Evolutionary conservation across 2,888 invertebrate genomes (phyloP).

Genomic region (Melipona bicolor): DNA sequence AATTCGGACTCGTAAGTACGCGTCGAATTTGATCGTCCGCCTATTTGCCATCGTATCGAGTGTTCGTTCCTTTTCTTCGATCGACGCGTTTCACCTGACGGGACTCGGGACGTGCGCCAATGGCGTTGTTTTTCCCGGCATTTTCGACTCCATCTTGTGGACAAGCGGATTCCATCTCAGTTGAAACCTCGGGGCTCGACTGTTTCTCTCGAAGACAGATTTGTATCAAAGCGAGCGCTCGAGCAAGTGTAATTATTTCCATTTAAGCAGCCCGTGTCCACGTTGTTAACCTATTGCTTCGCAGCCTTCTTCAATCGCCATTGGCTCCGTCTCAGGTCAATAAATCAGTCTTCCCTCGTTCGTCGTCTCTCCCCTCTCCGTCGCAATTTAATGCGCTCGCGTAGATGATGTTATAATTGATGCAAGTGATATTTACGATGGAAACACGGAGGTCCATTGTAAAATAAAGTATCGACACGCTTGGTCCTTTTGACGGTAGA

Average conservation of each 20-base stretch:
- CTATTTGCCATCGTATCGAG: neutral
- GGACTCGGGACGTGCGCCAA: neutral
- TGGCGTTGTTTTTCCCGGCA: neutral
- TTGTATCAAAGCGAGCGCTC: neutral
- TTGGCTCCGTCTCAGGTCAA: constrained; percentile 3
- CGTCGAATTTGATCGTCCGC: constrained; percentile 6
- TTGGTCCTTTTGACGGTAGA: no score
- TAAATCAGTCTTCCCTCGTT: constrained; percentile 19
- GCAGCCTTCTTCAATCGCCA: constrained; percentile 11
- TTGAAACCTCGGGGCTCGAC: neutral
- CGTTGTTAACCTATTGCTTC: constrained; percentile 26
- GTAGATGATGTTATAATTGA: neutral
- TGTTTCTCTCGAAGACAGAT: neutral
- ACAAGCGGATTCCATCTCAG: no score
- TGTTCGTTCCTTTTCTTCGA: constrained; percentile 1
- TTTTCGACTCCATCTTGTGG: neutral
- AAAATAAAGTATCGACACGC: no score
- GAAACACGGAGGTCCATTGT: neutral
- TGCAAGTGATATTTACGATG: neutral
- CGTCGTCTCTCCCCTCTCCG: neutral
- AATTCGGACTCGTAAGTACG: constrained; percentile 26
- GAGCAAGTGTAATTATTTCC: neutral
- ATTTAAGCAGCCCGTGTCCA: neutral
- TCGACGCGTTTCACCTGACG: neutral
- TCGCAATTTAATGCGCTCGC: neutral